phyloP scores from a whole-genome alignment of 2,888 invertebrate genomes.

The Celastrina argiolus region DNA sequence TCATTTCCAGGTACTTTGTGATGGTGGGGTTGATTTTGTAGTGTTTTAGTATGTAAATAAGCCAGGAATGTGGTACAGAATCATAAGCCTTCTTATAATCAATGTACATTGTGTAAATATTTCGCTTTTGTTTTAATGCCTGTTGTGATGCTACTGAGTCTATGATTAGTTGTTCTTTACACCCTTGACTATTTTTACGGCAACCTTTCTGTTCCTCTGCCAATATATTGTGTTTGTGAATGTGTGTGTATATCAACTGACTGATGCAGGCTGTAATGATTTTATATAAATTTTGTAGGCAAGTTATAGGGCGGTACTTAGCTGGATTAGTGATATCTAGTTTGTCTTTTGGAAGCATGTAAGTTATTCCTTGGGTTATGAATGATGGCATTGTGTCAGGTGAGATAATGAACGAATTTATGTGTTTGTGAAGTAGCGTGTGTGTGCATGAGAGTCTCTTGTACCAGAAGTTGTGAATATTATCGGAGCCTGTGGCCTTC shows the following conservation, averaged over 20 bases:
- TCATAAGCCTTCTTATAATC: too few species aligned
- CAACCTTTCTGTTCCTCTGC: background rate
- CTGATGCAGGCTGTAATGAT: constrained; percentile 1
- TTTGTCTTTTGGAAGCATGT: background rate
- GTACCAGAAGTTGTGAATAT: background rate
- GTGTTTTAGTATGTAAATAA: too few species aligned
- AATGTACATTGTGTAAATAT: too few species aligned
- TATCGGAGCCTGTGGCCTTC: constrained; percentile 3
- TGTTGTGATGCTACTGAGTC: too few species aligned
- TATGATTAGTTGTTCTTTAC: too few species aligned
- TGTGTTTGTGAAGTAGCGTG: background rate
- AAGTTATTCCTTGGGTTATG: background rate
- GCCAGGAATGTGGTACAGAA: too few species aligned
- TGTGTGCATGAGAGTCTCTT: too few species aligned
- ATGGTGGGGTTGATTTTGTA: too few species aligned
- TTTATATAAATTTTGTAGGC: constrained; percentile 8
- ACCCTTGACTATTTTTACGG: too few species aligned
- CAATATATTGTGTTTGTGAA: background rate
- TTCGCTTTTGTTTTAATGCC: too few species aligned
- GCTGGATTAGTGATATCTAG: background rate
- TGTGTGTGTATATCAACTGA: background rate
- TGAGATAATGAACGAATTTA: background rate
- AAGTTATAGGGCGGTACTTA: constrained; percentile 8
- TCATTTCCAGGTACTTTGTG: too few species aligned
- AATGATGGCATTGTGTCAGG: background rate